Evolutionary conservation across 2,888 invertebrate species (phyloP).

Genomic region (Branchinecta sandiegonensis): DNA sequence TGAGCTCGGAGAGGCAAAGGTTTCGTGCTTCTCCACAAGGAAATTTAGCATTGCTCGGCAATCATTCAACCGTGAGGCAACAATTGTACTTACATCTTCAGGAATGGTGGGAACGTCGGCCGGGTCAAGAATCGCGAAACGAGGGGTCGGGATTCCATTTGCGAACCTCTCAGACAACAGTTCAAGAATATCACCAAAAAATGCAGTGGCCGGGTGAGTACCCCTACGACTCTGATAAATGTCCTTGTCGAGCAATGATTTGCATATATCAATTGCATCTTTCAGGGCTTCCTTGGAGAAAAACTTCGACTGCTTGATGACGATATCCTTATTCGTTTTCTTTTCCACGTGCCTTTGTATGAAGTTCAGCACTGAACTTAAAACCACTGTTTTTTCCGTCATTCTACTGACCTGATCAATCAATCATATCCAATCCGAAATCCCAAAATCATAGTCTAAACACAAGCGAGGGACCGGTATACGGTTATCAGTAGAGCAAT

Average conservation of each 20-base stretch:
- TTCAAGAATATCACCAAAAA: neutral
- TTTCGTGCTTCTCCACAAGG: constrained; percentile 6
- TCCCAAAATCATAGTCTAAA: too few species aligned
- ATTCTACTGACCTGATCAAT: neutral
- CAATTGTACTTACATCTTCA: constrained; percentile 1
- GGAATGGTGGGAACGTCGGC: constrained; percentile 10
- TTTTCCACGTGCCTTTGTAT: constrained; percentile 3
- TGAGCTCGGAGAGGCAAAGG: constrained; percentile 2
- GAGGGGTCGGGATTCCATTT: constrained; percentile 2
- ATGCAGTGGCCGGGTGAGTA: neutral
- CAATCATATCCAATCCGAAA: neutral
- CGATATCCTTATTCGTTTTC: constrained; percentile 5
- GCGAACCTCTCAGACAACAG: constrained; percentile 1
- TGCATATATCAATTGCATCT: neutral
- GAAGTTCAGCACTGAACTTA: neutral
- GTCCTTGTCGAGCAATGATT: constrained; percentile 1
- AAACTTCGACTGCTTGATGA: neutral
- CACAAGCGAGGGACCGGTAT: too few species aligned
- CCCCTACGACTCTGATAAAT: neutral
- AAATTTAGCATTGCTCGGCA: neutral
- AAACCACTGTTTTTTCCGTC: neutral
- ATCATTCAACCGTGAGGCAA: constrained; percentile 5
- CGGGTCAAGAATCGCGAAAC: constrained; percentile 6
- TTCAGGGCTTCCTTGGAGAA: constrained; percentile 6
- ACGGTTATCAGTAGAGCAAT: too few species aligned